Evolutionary conservation across 2,113 vertebrate genomes (phyloP), one percentile per base, ranked within the genome.

Genomic region (Myrmecophaga tridactyla): DNA sequence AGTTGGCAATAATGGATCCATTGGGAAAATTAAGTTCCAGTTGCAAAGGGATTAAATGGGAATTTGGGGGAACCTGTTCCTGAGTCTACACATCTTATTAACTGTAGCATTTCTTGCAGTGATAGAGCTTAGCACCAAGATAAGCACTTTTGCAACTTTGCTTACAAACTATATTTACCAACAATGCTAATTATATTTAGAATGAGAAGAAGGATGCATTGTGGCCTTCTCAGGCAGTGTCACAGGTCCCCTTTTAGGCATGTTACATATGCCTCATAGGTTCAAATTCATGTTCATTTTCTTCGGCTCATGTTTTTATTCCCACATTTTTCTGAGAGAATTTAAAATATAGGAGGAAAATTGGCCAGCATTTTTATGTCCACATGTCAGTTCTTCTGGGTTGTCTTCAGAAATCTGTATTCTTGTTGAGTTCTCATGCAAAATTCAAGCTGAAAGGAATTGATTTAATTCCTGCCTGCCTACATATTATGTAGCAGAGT

Each of bases 251-350:
- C 78, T 83, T 70, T 56, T 56, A 56, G 53, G 53, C 53, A 56
- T 77, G 41, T 67, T 76, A 67, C 63, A 18, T n/a, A 34, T 1
- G 29, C 41, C 27, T 75, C 67, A 43, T 5, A 91, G 70, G 60
- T 95, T 39, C 53, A 70, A 56, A 90, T 58, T 86, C 39, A 36
- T 84, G 53, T 58, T 97, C n/a, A 25, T 90, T 97, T 94, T 69
- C 62, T 82, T 97, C 95, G 88, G 15, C 8, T 96, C 86, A 90
- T 78, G 20, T 95, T 17, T 97, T 78, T 69, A 90, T 92, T 34
- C 11, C 93, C 7, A 70, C 46, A 34, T 90, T 96, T 96, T 72
- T 72, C 89, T 80, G 92, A 95, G 86, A 95, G 63, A 94, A 95
- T 92, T 95, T 75, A 86, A 96, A 96, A 56, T 84, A 20, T 0